Conservation (phyloP, 2,888 invertebrate genomes). For the Ophion ventricosus region DNA sequence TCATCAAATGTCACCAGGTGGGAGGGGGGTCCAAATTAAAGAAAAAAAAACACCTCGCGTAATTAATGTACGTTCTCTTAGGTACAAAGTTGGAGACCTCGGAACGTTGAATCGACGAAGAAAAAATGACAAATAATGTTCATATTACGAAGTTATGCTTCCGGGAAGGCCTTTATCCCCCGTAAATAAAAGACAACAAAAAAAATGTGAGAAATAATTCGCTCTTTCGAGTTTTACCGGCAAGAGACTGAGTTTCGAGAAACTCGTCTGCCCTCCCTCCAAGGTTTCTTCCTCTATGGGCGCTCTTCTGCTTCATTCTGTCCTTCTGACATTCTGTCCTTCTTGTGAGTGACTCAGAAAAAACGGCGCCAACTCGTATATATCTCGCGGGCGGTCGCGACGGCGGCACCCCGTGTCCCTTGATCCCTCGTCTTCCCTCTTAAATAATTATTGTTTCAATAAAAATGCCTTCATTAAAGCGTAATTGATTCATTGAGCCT, state of each 20-base stretch:
- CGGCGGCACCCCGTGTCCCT: slow-evolving; percentile 67
- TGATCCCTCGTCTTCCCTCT: slow-evolving; percentile 69
- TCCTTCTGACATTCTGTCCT: background rate
- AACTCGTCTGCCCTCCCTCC: slow-evolving; percentile 73
- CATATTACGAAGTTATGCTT: slow-evolving; percentile 59
- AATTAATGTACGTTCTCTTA: too few relatives aligned
- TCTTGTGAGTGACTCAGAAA: slow-evolving; percentile 22
- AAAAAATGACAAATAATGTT: background rate
- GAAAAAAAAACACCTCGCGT: too few relatives aligned
- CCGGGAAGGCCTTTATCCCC: slow-evolving; percentile 67
- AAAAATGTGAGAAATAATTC: slow-evolving; percentile 23
- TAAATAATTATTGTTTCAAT: slow-evolving; percentile 79
- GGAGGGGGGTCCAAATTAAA: too few relatives aligned
- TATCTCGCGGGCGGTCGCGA: slow-evolving; percentile 57
- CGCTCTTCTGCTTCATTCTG: slow-evolving; percentile 15
- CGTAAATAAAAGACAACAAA: background rate
- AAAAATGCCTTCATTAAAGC: slow-evolving; percentile 68
- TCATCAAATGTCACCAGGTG: too few relatives aligned
- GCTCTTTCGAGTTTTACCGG: slow-evolving; percentile 15
- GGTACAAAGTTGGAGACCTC: background rate
- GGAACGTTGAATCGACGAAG: background rate
- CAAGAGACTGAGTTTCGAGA: slow-evolving; percentile 75
- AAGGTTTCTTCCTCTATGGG: slow-evolving; percentile 65
- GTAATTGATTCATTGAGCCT: slow-evolving; percentile 43
- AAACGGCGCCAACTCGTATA: slow-evolving; percentile 75